Base-by-base conservation (phyloP, 2,888 invertebrate species). In the Nowickia ferox region DNA sequence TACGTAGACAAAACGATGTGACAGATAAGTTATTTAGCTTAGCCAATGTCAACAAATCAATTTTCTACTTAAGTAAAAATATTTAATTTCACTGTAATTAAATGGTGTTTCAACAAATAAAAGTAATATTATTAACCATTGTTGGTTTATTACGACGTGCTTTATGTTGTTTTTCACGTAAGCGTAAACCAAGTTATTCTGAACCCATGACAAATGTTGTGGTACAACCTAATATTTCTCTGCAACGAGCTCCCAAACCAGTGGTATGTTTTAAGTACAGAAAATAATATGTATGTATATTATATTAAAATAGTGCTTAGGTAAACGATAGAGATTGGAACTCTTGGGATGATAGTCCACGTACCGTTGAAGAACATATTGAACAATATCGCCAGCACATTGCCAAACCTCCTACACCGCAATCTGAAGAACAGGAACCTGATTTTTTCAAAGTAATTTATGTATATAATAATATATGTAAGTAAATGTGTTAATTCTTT, bases 291-390 rank as follows among this genome's bases (percentile, higher is more conserved):
- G 11, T 51, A 46, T 9, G n/a, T n/a, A 15, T 13, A 51, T 30
- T 59, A 30, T 48, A 8, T 61, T 13, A 22, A 65, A 40, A 22
- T 63, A 10, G 19, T 38, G 11, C 15, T 42, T n/a, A 82, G 83
- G 65, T 13, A 13, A 40, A 59, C 42, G 92, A 93, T 8, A 90
- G 91, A 8, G 93, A 94, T 88, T 95, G 95, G 95, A 94, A 94
- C 87, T 94, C 94, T 17, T 95, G 95, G 95, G 95, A 94, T 84
- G 95, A 95, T 84, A 93, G 93, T 88, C 93, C 93, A 9, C 92
- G 93, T 1, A 93, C 94, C 2, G 93, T 95, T 40, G 95, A 95
- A 88, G 94, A 95, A 88, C 95, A 95, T 89, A 95, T 95, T 69
- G 95, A 95, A 78, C 93, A 94, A 83, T 95, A 95, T 89, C 89